Evolutionary conservation across 2,113 vertebrate genomes (phyloP).

Genomic region (Crypturellus undulatus): DNA sequence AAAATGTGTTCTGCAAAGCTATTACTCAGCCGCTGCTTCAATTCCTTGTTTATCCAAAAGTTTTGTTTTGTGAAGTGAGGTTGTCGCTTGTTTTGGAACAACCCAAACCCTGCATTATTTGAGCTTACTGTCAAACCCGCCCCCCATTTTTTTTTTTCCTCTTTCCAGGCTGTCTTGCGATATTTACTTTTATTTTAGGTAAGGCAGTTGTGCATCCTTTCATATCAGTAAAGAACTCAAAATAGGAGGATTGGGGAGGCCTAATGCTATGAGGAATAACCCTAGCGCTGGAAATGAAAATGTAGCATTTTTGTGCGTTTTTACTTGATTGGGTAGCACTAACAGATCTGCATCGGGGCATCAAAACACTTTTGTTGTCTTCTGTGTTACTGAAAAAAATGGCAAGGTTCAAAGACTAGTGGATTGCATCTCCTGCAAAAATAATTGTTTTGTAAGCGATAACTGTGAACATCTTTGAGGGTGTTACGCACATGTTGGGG

Average conservation of each 20-base stretch:
- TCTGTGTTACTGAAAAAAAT: not conserved
- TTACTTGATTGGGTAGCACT: not conserved
- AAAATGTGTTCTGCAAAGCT: not conserved
- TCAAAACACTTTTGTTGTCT: not conserved
- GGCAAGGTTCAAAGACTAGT: not conserved
- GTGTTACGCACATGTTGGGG: not conserved
- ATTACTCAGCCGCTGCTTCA: not conserved
- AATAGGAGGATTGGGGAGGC: not conserved
- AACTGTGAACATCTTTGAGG: not conserved
- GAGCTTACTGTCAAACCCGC: not conserved
- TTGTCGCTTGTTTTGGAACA: not conserved
- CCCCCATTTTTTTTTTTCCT: not conserved
- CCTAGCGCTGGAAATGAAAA: not conserved
- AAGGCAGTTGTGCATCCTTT: not conserved
- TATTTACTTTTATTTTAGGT: not conserved
- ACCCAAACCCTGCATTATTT: not conserved
- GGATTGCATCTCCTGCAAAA: not conserved
- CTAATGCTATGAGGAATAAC: not conserved
- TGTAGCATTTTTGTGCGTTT: not conserved
- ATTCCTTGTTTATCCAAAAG: not conserved
- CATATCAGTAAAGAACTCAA: not conserved
- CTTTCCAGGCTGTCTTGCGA: not conserved
- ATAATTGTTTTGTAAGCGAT: not conserved
- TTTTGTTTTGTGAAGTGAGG: not conserved
- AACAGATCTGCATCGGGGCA: not conserved